Conservation (phyloP, 2,888 invertebrate genomes). For the Tetragonula carbonaria region DNA sequence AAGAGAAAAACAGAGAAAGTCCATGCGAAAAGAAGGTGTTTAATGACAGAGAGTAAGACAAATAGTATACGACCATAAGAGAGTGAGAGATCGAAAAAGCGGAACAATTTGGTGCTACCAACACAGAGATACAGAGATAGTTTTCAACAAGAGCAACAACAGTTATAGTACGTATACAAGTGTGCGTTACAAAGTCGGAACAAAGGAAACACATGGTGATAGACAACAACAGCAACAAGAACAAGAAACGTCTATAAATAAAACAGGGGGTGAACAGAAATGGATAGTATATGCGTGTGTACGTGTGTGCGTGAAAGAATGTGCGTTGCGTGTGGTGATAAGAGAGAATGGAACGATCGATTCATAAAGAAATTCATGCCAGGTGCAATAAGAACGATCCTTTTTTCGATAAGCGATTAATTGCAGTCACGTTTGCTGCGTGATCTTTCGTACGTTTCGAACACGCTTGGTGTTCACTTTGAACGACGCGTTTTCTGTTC, state of each 20-base stretch:
- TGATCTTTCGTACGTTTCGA: constrained; percentile 18
- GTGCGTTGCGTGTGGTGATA: constrained; percentile 8
- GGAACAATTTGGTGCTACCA: constrained; percentile 24
- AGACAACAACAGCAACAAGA: constrained; percentile 42
- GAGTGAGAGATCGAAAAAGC: constrained; percentile 22
- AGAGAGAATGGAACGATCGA: constrained; percentile 28
- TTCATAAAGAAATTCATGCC: constrained; percentile 37
- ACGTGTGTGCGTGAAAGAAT: constrained; percentile 8
- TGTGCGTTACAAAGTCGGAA: background rate
- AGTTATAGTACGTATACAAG: constrained; percentile 7
- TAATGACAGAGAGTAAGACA: constrained; percentile 19
- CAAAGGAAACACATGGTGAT: constrained; percentile 16
- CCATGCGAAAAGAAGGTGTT: constrained; percentile 24
- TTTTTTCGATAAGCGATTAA: constrained; percentile 37
- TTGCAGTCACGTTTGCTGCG: constrained; percentile 3
- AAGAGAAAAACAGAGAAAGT: background rate
- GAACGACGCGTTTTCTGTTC: background rate
- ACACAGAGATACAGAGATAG: constrained; percentile 1
- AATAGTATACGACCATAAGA: constrained; percentile 23
- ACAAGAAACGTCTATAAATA: constrained; percentile 24
- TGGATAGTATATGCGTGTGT: background rate
- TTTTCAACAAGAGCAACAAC: constrained; percentile 25
- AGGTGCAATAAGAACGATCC: constrained; percentile 46
- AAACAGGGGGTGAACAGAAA: constrained; percentile 16
- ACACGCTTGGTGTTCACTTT: background rate